Evolutionary conservation across 1,140 invertebrate species (phyloP).

Genomic region (Trichomalopsis sarcophagae): DNA sequence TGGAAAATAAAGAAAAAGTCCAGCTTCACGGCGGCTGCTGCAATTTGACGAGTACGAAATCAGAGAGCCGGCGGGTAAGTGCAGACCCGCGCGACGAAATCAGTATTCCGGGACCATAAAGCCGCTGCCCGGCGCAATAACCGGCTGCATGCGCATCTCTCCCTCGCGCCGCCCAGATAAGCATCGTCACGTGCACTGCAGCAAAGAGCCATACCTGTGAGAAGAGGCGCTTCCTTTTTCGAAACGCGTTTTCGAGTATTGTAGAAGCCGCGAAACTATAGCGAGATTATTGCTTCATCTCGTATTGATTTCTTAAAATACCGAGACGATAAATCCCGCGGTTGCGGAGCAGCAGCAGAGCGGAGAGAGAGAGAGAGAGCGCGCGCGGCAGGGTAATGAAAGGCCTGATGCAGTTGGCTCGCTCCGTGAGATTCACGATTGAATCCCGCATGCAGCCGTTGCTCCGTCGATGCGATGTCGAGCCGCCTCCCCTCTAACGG

Average conservation of each 20-base stretch:
- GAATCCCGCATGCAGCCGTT: background rate
- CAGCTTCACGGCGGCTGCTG: too few relatives aligned
- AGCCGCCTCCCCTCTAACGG: background rate
- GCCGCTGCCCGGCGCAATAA: background rate
- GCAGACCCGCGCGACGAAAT: background rate
- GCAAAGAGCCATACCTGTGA: background rate
- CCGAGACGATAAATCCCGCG: constrained; percentile 4
- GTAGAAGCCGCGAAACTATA: background rate
- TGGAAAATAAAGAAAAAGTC: background rate
- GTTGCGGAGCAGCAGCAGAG: background rate
- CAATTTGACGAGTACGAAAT: background rate
- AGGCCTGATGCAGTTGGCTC: background rate
- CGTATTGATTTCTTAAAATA: too few relatives aligned
- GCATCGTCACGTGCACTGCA: constrained; percentile 13
- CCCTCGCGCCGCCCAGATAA: background rate
- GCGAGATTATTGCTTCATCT: constrained; percentile 2
- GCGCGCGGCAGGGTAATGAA: constrained; percentile 4
- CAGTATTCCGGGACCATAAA: background rate
- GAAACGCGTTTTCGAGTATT: too few relatives aligned
- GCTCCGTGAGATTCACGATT: constrained; percentile 7
- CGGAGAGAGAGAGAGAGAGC: background rate
- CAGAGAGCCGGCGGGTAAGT: background rate
- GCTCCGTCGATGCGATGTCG: constrained; percentile 16
- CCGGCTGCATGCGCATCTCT: background rate
- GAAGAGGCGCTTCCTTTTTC: background rate